Conservation (phyloP, 53 echinoderm and acorn worm genomes). For the Pentamera pediparva region DNA sequence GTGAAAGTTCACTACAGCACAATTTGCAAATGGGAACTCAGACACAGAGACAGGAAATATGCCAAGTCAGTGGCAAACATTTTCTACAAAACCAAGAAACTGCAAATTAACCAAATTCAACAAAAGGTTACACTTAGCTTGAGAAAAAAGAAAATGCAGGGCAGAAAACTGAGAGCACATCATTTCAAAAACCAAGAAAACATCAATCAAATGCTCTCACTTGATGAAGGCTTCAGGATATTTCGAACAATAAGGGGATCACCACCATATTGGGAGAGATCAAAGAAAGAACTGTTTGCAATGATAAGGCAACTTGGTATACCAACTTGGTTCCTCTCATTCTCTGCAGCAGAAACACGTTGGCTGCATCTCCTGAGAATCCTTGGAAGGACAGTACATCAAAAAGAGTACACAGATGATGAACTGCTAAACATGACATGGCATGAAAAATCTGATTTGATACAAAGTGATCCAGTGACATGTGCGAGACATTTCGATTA, state of each 20-base stretch:
- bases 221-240: slow-evolving; percentile 49
- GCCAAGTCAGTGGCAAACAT: slow-evolving; percentile 30
- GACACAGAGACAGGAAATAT: slow-evolving; percentile 32
- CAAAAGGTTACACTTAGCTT: slow-evolving; percentile 6
- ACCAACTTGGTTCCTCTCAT: slow-evolving; percentile 43
- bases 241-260: slow-evolving; percentile 45
- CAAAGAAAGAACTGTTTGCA: slow-evolving; percentile 55
- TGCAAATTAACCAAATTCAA: slow-evolving; percentile 25
- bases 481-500: slow-evolving; percentile 35
- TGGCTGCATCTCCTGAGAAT: slow-evolving; percentile 27
- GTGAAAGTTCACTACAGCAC: slow-evolving; percentile 21
- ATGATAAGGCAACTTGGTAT: slow-evolving; percentile 59
- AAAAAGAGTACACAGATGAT: slow-evolving; percentile 34
- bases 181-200: not conserved
- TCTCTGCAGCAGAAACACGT: slow-evolving; percentile 47
- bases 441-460: slow-evolving; percentile 15
- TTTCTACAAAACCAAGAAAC: slow-evolving; percentile 36
- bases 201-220: slow-evolving; percentile 6
- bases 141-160: slow-evolving; percentile 29
- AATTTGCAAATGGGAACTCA: slow-evolving; percentile 26
- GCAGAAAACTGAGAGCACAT: slow-evolving; percentile 11
- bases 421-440: slow-evolving; percentile 31
- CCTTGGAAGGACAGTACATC: slow-evolving; percentile 19
- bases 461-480: slow-evolving; percentile 44
- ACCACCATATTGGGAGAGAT: slow-evolving; percentile 58